Percentiles rank a stretch among this genome's conserved stretches.
Evolutionary conservation across 2,888 invertebrate genomes (phyloP).

Genomic region (Cheilosia scutellata): DNA sequence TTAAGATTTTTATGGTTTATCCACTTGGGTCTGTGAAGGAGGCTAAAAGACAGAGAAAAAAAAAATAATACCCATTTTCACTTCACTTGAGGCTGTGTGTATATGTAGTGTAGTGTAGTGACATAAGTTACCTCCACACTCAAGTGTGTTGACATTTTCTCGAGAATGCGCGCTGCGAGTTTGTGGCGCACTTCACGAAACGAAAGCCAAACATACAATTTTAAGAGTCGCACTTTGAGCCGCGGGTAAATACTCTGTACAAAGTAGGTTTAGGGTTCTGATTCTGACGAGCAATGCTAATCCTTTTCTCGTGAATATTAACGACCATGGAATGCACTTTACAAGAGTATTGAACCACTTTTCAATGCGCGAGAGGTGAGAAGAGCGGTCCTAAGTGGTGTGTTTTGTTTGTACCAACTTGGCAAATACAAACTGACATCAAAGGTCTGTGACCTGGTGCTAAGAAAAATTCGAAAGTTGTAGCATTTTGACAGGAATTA

Average conservation of each 20-base stretch:
- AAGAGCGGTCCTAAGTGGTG: constrained; percentile 19
- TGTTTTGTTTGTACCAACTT: constrained; percentile 45
- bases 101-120: constrained; percentile 9
- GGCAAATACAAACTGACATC: constrained; percentile 31
- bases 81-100: constrained; percentile 33
- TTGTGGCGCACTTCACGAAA: constrained; percentile 67
- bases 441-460: constrained; percentile 52
- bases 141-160: constrained; percentile 72
- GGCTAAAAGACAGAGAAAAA: constrained; percentile 9
- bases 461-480: constrained; percentile 16
- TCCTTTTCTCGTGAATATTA: constrained; percentile 62
- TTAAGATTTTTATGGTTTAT: constrained; percentile 69
- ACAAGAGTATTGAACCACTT: constrained; percentile 58
- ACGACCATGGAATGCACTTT: constrained; percentile 65
- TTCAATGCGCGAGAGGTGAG: constrained; percentile 5
- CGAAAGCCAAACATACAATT: constrained; percentile 56
- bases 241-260: constrained; percentile 50
- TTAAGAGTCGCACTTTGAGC: constrained; percentile 33
- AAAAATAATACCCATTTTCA: constrained; percentile 52
- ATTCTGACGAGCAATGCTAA: constrained; percentile 53
- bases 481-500: neutral
- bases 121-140: constrained; percentile 61
- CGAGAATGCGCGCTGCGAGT: constrained; percentile 56
- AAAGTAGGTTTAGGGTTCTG: constrained; percentile 51
- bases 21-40: constrained; percentile 66